phyloP scores from a whole-genome alignment of 1,140 invertebrate genomes.

The Calycopis cecrops region DNA sequence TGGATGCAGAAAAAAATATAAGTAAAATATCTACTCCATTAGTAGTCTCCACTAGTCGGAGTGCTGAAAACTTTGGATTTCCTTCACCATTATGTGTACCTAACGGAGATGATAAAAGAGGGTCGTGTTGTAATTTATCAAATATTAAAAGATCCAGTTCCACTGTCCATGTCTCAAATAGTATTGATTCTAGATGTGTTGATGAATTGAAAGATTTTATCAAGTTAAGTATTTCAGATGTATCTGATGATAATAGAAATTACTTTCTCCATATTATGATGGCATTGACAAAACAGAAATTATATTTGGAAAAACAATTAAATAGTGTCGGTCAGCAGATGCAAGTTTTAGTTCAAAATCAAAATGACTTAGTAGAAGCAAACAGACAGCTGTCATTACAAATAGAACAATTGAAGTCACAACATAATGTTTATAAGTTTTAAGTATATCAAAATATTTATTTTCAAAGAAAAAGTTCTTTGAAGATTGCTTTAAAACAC shows the following conservation, averaged over 20 bases:
- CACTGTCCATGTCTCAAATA: slow-evolving; percentile 20
- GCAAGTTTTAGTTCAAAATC: slow-evolving; percentile 48
- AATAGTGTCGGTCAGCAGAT: slow-evolving; percentile 51
- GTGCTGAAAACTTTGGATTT: slow-evolving; percentile 41
- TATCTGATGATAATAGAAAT: slow-evolving; percentile 61
- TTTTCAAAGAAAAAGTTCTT: background rate
- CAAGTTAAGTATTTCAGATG: slow-evolving; percentile 54
- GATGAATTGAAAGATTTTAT: slow-evolving; percentile 71
- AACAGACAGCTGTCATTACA: slow-evolving; percentile 64
- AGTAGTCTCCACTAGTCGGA: slow-evolving; percentile 32
- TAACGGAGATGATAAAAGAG: slow-evolving; percentile 47
- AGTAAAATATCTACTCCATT: slow-evolving; percentile 62
- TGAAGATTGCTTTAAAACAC: background rate
- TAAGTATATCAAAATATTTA: background rate
- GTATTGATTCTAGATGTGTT: slow-evolving; percentile 38
- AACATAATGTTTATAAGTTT: slow-evolving; percentile 23
- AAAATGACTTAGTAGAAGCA: slow-evolving; percentile 58
- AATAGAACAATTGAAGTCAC: slow-evolving; percentile 61
- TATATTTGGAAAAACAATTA: slow-evolving; percentile 67
- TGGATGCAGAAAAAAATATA: slow-evolving; percentile 55
- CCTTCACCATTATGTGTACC: slow-evolving; percentile 45
- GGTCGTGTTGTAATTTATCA: slow-evolving; percentile 34
- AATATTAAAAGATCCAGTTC: slow-evolving; percentile 35
- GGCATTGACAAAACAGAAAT: slow-evolving; percentile 65
- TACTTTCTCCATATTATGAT: slow-evolving; percentile 66